These are phyloP conservation scores for Colletes gigas DNA, from an alignment of 1,140 invertebrate genomes.

Conservation along the genomic window DNA sequence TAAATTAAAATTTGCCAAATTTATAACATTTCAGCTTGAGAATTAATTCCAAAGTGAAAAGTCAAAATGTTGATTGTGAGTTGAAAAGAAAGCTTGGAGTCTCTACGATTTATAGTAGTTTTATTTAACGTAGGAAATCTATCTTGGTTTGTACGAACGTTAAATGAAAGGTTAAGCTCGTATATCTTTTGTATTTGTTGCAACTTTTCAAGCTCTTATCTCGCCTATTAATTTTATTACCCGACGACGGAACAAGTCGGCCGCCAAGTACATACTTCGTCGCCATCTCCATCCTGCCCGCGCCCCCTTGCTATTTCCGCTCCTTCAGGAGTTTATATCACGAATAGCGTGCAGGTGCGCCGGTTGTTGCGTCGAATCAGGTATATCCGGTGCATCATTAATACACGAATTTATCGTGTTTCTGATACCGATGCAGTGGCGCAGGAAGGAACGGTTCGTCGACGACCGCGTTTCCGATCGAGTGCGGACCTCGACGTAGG, in stretches of 20 bases:
- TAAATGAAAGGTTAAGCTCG: too few relatives aligned
- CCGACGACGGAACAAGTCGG: too few relatives aligned
- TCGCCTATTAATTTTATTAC: too few relatives aligned
- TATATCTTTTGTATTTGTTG: too few relatives aligned
- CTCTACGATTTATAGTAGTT: too few relatives aligned
- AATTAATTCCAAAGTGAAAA: too few relatives aligned
- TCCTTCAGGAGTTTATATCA: not conserved
- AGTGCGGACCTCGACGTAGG: conserved; percentile 23
- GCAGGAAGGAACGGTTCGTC: not conserved
- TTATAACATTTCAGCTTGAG: too few relatives aligned
- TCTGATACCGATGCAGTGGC: not conserved
- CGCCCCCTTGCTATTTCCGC: not conserved
- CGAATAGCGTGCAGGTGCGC: conserved; percentile 11
- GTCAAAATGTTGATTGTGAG: too few relatives aligned
- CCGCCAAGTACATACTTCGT: not conserved
- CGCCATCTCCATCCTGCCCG: not conserved
- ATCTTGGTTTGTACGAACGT: too few relatives aligned
- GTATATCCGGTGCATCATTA: conserved; percentile 33
- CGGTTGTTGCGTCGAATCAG: conserved; percentile 14
- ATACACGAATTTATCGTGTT: conserved; percentile 36
- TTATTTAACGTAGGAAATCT: too few relatives aligned
- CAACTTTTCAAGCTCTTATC: not conserved
- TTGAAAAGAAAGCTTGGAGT: too few relatives aligned
- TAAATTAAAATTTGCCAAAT: too few relatives aligned
- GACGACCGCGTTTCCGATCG: not conserved